phyloP scores from a whole-genome alignment of 2,797 vertebrate species.

The Sebastes cheni region DNA sequence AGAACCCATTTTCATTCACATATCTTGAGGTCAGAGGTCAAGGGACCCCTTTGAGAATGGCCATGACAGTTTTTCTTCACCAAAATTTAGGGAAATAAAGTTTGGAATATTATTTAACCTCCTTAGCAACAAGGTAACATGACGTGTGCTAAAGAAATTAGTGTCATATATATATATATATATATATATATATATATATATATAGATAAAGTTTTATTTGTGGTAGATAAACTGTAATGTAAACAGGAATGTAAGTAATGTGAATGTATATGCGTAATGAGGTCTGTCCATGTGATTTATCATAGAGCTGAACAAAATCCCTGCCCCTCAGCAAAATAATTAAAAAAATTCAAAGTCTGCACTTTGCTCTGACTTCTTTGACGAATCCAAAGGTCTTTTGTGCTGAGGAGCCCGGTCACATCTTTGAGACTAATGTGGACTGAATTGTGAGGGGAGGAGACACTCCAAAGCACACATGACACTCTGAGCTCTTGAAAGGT shows the following conservation, averaged over 20 bases:
- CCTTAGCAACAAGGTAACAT: too few species aligned
- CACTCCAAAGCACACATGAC: constrained; percentile 5
- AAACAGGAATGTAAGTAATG: neutral
- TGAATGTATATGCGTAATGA: neutral
- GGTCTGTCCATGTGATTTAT: neutral
- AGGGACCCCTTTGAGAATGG: too few species aligned
- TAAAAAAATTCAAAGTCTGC: neutral
- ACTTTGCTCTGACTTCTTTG: neutral
- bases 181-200: too few species aligned
- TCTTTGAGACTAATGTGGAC: constrained; percentile 9
- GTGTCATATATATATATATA: too few species aligned
- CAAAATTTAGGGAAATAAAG: too few species aligned
- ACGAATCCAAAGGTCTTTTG: constrained; percentile 27
- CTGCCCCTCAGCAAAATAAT: neutral
- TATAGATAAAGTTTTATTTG: neutral
- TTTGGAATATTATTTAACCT: too few species aligned
- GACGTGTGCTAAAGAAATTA: too few species aligned
- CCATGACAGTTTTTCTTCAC: too few species aligned
- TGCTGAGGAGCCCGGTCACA: neutral
- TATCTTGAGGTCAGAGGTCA: too few species aligned
- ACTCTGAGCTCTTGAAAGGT: constrained; percentile 12
- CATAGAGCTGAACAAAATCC: neutral
- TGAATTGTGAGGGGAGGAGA: neutral
- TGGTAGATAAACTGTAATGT: neutral
- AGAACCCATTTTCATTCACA: too few species aligned